Conservation (phyloP, 2,888 invertebrate genomes). For the Xestia sexstrigata region DNA sequence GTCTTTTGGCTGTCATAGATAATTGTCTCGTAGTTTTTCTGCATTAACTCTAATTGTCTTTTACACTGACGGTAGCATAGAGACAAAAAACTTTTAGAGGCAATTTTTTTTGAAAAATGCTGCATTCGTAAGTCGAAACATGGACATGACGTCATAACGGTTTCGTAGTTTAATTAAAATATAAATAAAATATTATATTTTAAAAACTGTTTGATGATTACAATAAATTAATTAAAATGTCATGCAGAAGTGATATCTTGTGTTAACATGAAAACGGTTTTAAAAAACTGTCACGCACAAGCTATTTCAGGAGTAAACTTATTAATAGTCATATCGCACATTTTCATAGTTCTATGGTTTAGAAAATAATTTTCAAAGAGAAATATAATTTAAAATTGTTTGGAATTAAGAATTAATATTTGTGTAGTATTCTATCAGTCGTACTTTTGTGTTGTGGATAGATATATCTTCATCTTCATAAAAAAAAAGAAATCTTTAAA, state of each 20-base stretch:
- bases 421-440: slow-evolving; percentile 1
- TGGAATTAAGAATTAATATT: background rate
- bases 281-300: slow-evolving; percentile 1
- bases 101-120: background rate
- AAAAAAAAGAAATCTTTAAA: background rate
- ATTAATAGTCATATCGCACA: background rate
- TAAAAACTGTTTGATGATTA: background rate
- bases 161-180: background rate
- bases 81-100: slow-evolving; percentile 21
- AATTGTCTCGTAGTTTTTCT: slow-evolving; percentile 55
- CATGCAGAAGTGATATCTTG: background rate
- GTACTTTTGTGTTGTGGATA: background rate
- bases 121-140: background rate
- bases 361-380: slow-evolving; percentile 7
- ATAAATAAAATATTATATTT: background rate
- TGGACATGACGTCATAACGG: background rate
- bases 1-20: slow-evolving; percentile 62
- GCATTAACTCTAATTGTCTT: slow-evolving; percentile 50
- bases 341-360: slow-evolving; percentile 31
- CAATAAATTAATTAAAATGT: slow-evolving; percentile 2
- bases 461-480: background rate
- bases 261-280: slow-evolving; percentile 28
- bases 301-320: slow-evolving; percentile 17
- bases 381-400: background rate
- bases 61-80: slow-evolving; percentile 10